phyloP scores from a whole-genome alignment of 2,113 vertebrate species.

The Chrysemys picta region DNA sequence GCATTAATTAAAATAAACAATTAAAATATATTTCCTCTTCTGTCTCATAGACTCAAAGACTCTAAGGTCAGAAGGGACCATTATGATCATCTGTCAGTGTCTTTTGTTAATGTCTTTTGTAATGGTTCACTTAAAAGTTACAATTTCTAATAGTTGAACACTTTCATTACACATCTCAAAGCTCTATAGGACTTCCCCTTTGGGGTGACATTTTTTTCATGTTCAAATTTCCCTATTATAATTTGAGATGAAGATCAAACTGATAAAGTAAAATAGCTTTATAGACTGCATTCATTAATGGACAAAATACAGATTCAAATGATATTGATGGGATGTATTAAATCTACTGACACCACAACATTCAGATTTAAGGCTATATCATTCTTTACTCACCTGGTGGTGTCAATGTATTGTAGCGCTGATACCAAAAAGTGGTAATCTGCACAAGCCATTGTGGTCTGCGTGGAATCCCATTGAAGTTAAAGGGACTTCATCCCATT shows the following conservation, averaged over 20 bases:
- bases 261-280: not conserved
- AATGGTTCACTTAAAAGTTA: not conserved
- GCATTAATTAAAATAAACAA: not conserved
- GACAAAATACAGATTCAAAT: accelerated
- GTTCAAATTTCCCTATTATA: not conserved
- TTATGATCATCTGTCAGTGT: too few relatives aligned
- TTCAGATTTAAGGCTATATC: not conserved
- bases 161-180: not conserved
- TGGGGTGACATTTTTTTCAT: not conserved
- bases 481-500: not conserved
- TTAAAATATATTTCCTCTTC: not conserved
- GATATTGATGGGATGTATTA: not conserved
- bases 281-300: too few relatives aligned
- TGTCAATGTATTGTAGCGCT: not conserved
- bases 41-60: not conserved
- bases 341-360: not conserved
- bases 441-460: not conserved
- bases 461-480: not conserved
- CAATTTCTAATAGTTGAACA: not conserved
- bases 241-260: not conserved
- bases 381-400: not conserved
- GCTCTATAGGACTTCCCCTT: not conserved
- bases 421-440: not conserved
- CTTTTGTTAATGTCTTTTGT: not conserved
- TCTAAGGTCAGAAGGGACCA: too few relatives aligned